These are phyloP conservation scores for Sweltsa coloradensis DNA, from an alignment of 1,140 invertebrate genomes.

Conservation along the genomic window DNA sequence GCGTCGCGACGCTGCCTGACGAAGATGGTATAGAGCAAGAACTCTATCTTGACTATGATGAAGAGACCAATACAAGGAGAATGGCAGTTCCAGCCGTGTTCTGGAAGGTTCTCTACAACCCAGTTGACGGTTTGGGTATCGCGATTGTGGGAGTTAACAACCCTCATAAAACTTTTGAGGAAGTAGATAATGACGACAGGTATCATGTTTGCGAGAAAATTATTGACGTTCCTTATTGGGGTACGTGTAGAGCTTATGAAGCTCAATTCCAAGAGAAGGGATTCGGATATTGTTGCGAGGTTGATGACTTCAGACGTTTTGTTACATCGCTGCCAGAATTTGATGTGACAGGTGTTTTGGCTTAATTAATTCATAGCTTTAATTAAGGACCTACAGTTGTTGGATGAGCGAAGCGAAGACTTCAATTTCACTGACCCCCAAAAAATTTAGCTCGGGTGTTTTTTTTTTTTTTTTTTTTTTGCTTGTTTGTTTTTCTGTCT, in stretches of 20 bases:
- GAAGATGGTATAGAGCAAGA: slow-evolving; percentile 26
- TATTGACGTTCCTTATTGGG: slow-evolving; percentile 15
- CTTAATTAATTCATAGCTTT: too few species aligned
- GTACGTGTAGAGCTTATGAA: slow-evolving; percentile 16
- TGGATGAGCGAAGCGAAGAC: too few species aligned
- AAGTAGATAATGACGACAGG: slow-evolving; percentile 25
- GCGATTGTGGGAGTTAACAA: slow-evolving; percentile 15
- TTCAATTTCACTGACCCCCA: too few species aligned
- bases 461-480: too few species aligned
- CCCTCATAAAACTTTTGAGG: slow-evolving; percentile 21
- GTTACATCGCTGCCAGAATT: slow-evolving; percentile 5
- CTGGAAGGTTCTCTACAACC: slow-evolving; percentile 14
- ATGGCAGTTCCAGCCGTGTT: slow-evolving; percentile 21
- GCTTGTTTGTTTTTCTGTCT: too few species aligned
- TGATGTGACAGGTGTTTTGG: slow-evolving; percentile 3
- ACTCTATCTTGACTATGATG: slow-evolving; percentile 34
- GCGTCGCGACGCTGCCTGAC: slow-evolving; percentile 35
- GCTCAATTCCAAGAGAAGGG: slow-evolving; percentile 13
- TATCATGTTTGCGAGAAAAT: slow-evolving; percentile 41
- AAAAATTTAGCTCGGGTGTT: too few species aligned
- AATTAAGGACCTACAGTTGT: too few species aligned
- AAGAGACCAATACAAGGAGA: slow-evolving; percentile 26
- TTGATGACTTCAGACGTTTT: slow-evolving; percentile 3
- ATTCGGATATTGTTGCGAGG: slow-evolving; percentile 18
- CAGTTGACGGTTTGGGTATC: slow-evolving; percentile 4